Percentiles rank a stretch among this genome's conserved stretches.
phyloP scores from a whole-genome alignment of 2,888 invertebrate genomes.

The Meandrusa payeni region DNA sequence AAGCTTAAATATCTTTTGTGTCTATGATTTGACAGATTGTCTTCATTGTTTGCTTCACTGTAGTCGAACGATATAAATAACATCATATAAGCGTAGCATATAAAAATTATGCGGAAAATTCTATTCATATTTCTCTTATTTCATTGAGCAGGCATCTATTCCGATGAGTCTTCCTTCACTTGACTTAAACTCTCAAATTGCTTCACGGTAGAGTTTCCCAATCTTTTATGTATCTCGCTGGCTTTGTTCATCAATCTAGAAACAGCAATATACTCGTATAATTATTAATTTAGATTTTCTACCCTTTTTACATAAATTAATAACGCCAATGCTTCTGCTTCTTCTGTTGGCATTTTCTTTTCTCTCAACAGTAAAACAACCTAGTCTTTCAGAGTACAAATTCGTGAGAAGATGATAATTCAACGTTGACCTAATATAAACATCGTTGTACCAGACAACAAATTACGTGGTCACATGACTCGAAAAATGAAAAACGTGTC shows the following conservation, averaged over 20 bases:
- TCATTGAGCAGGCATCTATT: too few relatives aligned
- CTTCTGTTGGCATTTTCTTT: too few relatives aligned
- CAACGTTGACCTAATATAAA: constrained; percentile 17
- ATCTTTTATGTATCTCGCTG: too few relatives aligned
- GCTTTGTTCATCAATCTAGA: too few relatives aligned
- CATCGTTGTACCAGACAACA: background rate
- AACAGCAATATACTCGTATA: too few relatives aligned
- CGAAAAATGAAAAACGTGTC: background rate
- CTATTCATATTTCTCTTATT: constrained; percentile 18
- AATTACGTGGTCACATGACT: constrained; percentile 14
- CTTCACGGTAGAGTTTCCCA: too few relatives aligned
- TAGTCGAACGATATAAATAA: constrained; percentile 44
- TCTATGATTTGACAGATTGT: constrained; percentile 35
- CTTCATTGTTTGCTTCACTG: constrained; percentile 43
- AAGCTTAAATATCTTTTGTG: constrained; percentile 53
- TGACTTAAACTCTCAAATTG: too few relatives aligned
- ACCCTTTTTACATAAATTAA: too few relatives aligned
- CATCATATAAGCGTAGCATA: constrained; percentile 47
- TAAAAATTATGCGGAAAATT: constrained; percentile 33
- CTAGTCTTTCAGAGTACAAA: background rate
- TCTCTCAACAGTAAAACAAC: too few relatives aligned
- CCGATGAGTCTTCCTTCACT: too few relatives aligned
- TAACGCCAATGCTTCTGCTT: too few relatives aligned
- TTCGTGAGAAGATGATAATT: constrained; percentile 20
- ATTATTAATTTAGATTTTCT: too few relatives aligned